A percentile compares a stretch with the other conserved stretches of the same genome.
phyloP scores from a whole-genome alignment of 2,113 vertebrate genomes.

The Embiotoca jacksoni region DNA sequence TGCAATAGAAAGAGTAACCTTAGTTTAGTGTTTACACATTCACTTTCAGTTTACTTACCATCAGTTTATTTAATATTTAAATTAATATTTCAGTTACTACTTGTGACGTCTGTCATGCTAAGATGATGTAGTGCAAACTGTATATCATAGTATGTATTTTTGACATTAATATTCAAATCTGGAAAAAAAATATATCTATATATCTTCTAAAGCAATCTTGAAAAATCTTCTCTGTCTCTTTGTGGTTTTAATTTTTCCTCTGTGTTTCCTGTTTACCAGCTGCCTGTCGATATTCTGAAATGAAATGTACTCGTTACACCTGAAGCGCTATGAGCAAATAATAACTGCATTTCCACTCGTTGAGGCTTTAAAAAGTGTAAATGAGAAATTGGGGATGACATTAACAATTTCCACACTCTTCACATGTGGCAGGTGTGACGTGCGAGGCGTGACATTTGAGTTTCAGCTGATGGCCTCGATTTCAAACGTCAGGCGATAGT shows the following conservation, averaged over 20 bases:
- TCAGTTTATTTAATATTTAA: conserved; percentile 99
- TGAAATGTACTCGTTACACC: neutral
- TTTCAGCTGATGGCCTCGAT: neutral
- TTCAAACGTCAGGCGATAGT: neutral
- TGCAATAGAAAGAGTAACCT: conserved; percentile 93
- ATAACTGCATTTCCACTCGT: neutral
- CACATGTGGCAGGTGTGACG: neutral
- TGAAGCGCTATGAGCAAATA: neutral
- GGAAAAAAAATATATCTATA: conserved; percentile 91
- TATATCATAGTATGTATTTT: conserved; percentile 99
- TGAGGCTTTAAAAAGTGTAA: neutral
- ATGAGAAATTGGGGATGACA: neutral
- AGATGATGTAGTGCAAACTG: conserved; percentile 98
- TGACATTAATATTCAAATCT: conserved; percentile 98
- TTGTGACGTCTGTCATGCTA: conserved; percentile 94
- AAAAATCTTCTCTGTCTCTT: conserved; percentile 59
- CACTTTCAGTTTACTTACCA: conserved; percentile 87
- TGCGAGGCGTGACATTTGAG: conserved; percentile 9
- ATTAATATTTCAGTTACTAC: conserved; percentile 96
- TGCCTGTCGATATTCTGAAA: neutral
- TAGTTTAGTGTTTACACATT: conserved; percentile 99
- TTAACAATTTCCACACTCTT: neutral
- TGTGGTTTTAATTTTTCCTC: conserved; percentile 26
- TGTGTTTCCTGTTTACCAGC: neutral
- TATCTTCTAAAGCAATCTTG: conserved; percentile 85